phyloP scores from a whole-genome alignment of 2,113 vertebrate species.

The Mus musculus region DNA sequence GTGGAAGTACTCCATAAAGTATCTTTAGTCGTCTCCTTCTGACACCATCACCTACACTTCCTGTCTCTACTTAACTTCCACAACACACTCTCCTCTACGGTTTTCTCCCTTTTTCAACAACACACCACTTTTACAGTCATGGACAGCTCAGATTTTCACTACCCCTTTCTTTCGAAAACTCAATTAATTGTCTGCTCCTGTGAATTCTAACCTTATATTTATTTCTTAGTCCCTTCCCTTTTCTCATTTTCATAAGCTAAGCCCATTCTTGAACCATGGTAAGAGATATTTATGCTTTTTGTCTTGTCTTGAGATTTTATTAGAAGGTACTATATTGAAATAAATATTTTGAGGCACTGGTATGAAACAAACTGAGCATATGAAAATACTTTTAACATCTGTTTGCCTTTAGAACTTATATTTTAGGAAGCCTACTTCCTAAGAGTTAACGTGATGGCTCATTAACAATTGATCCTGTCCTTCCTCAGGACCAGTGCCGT shows the following conservation, averaged over 20 bases:
- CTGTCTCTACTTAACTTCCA: neutral
- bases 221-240: neutral
- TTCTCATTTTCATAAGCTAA: slow-evolving; percentile 45
- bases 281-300: slow-evolving; percentile 2
- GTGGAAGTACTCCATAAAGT: neutral
- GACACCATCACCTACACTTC: neutral
- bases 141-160: neutral
- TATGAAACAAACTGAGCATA: neutral
- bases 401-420: neutral
- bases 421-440: neutral
- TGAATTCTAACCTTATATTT: slow-evolving; percentile 24
- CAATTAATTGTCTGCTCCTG: neutral
- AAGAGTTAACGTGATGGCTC: neutral
- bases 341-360: neutral
- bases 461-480: neutral
- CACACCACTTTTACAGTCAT: neutral
- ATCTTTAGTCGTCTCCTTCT: slow-evolving; percentile 7
- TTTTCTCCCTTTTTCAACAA: neutral
- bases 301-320: neutral
- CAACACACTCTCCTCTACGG: neutral
- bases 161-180: neutral
- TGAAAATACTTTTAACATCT: neutral
- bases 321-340: neutral
- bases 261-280: neutral
- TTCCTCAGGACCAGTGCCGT: neutral